Evolutionary conservation across 1,140 invertebrate species (phyloP).

Genomic region (Meloidogyne floridensis): DNA sequence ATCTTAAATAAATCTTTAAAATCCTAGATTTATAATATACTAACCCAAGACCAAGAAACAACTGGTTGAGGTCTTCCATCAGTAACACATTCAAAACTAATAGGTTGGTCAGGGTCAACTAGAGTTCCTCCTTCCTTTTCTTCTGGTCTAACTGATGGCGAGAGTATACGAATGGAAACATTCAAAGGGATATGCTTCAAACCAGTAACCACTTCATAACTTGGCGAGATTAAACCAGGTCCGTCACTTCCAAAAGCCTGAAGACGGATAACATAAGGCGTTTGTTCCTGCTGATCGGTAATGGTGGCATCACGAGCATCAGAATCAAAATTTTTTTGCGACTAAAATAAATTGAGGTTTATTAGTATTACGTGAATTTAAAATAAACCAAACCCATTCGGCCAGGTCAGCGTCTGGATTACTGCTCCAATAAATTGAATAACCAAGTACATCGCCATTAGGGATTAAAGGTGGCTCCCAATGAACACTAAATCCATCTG

Average conservation of each 20-base stretch:
- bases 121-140: slow-evolving; percentile 48
- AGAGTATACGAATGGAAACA: slow-evolving; percentile 54
- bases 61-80: slow-evolving; percentile 59
- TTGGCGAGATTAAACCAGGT: slow-evolving; percentile 65
- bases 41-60: slow-evolving; percentile 64
- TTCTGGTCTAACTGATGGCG: slow-evolving; percentile 40
- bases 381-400: slow-evolving; percentile 46
- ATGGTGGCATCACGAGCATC: slow-evolving; percentile 53
- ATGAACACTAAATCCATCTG: slow-evolving; percentile 51
- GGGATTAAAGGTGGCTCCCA: slow-evolving; percentile 59
- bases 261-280: slow-evolving; percentile 59
- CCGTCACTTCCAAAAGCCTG: slow-evolving; percentile 62
- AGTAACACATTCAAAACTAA: slow-evolving; percentile 60
- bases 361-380: background rate
- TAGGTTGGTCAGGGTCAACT: slow-evolving; percentile 58
- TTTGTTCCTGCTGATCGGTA: slow-evolving; percentile 60
- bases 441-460: slow-evolving; percentile 57
- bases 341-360: slow-evolving; percentile 8
- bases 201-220: slow-evolving; percentile 64
- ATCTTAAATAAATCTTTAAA: slow-evolving; percentile 29
- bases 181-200: slow-evolving; percentile 63
- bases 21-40: slow-evolving; percentile 56
- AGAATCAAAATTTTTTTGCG: slow-evolving; percentile 50
- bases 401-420: slow-evolving; percentile 56
- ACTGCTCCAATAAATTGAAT: slow-evolving; percentile 64